Conservation (phyloP, 2,888 invertebrate genomes). For the Hemithea aestivaria region DNA sequence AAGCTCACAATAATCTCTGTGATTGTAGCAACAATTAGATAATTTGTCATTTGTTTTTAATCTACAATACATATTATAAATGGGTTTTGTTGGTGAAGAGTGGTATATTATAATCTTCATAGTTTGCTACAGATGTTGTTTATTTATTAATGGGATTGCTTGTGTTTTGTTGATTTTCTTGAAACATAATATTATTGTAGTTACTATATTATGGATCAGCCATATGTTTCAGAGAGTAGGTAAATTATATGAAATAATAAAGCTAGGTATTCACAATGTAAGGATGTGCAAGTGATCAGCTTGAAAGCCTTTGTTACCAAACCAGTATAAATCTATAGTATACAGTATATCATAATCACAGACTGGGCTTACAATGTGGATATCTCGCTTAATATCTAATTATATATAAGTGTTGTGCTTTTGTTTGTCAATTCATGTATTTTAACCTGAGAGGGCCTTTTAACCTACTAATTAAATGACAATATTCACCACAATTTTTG, state of each 20-base stretch:
- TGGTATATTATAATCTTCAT: slow-evolving; percentile 46
- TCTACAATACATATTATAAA: slow-evolving; percentile 55
- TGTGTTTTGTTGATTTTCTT: slow-evolving; percentile 72
- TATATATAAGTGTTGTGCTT: slow-evolving; percentile 40
- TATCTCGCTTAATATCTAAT: slow-evolving; percentile 21
- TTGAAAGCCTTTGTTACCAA: too few species aligned
- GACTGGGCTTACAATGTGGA: slow-evolving; percentile 1
- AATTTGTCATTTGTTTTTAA: slow-evolving; percentile 68
- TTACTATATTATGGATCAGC: slow-evolving; percentile 47
- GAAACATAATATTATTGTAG: slow-evolving; percentile 43
- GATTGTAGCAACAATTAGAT: slow-evolving; percentile 78
- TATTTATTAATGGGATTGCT: slow-evolving; percentile 72
- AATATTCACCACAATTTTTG: slow-evolving; percentile 6
- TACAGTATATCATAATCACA: too few species aligned
- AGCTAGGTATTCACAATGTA: slow-evolving; percentile 13
- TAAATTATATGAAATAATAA: slow-evolving; percentile 34
- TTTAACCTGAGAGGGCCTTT: slow-evolving; percentile 25
- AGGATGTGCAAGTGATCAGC: background rate
- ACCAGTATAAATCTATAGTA: too few species aligned
- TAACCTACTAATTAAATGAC: slow-evolving; percentile 18
- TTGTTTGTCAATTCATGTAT: slow-evolving; percentile 40
- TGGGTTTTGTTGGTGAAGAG: slow-evolving; percentile 64
- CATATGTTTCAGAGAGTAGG: slow-evolving; percentile 37
- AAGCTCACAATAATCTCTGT: slow-evolving; percentile 78
- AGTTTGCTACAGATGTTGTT: slow-evolving; percentile 73